Evolutionary conservation across 2,797 vertebrate genomes (phyloP), one percentile per base, ranked within the genome.

Genomic region (Anableps anableps): DNA sequence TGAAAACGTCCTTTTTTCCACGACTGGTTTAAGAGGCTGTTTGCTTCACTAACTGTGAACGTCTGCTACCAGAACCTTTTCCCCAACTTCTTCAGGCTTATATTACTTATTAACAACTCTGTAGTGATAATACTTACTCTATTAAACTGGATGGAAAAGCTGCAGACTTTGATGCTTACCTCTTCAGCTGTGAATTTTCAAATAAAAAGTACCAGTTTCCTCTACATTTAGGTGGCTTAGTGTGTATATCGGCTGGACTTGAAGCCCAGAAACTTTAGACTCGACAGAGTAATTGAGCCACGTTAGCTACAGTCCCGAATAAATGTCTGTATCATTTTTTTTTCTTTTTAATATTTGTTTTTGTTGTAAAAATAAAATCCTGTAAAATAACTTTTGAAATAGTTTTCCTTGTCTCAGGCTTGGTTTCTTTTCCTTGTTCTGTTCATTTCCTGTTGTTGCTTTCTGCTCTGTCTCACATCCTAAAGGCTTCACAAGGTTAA

Each of bases 381-480:
- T 2, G 0, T 23, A 5, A n/a, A 70, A 70, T 23, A 6, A 68
- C 16, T n/a, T 45, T n/a, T 43, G 21, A 45, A n/a, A 41, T 70
- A 13, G 21, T 43, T 43, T n/a, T 16, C 4, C 45, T 50, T 14
- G 29, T 29, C 72, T 51, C 64, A 1, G 26, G 23, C 51, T 38
- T 9, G 6, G 36, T 66, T 58, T 31, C 38, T 48, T 0, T 74
- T 73, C 58, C 13, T 48, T 41, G 13, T 83, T 82, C 38, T 75
- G 21, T 41, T 31, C 6, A 11, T 79, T 85, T 78, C 73, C 50
- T 66, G 47, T 78, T 76, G 76, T 83, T 77, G 2, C 82, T 85
- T 83, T 78, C 74, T 17, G 36, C 38, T 74, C 38, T 72, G n/a
- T 73, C 72, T 78, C 78, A n/a, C 48, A 29, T 71, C 71, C 38